Conservation (phyloP, 2,888 invertebrate genomes). For the Andrena haemorrhoa region DNA sequence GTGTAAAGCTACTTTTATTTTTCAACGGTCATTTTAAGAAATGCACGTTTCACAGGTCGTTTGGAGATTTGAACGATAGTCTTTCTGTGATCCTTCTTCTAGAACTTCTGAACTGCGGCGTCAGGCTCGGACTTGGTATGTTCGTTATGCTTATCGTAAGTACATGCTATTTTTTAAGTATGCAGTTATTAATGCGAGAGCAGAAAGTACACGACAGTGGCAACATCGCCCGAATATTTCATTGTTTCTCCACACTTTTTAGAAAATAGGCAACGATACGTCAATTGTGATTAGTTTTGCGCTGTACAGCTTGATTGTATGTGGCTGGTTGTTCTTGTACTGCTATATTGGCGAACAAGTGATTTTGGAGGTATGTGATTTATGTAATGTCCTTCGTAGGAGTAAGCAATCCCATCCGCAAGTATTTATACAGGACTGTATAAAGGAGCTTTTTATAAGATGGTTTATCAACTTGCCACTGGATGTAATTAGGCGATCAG, state of each 20-base stretch:
- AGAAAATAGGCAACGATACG: background rate
- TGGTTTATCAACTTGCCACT: too few relatives aligned
- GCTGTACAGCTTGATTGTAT: background rate
- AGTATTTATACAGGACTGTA: background rate
- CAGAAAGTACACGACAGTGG: background rate
- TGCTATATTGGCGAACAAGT: slow-evolving; percentile 46
- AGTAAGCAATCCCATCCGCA: background rate
- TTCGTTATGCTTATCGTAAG: slow-evolving; percentile 60
- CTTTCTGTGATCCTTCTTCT: slow-evolving; percentile 69
- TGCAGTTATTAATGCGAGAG: background rate
- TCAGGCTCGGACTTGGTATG: slow-evolving; percentile 67
- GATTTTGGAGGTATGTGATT: slow-evolving; percentile 19
- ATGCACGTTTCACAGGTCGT: slow-evolving; percentile 63
- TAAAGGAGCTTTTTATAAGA: background rate
- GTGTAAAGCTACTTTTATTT: background rate
- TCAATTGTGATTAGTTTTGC: background rate
- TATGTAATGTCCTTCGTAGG: background rate
- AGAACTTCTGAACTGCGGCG: slow-evolving; percentile 67
- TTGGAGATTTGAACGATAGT: slow-evolving; percentile 64
- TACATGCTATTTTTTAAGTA: background rate
- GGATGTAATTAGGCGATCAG: too few relatives aligned
- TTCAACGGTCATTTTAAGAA: background rate
- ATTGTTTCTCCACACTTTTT: background rate
- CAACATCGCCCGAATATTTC: background rate
- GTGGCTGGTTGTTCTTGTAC: slow-evolving; percentile 29